Percentiles rank a stretch among this genome's conserved stretches.
Evolutionary conservation across 2,797 vertebrate species (phyloP).

Genomic region (Myotis pilosus): DNA sequence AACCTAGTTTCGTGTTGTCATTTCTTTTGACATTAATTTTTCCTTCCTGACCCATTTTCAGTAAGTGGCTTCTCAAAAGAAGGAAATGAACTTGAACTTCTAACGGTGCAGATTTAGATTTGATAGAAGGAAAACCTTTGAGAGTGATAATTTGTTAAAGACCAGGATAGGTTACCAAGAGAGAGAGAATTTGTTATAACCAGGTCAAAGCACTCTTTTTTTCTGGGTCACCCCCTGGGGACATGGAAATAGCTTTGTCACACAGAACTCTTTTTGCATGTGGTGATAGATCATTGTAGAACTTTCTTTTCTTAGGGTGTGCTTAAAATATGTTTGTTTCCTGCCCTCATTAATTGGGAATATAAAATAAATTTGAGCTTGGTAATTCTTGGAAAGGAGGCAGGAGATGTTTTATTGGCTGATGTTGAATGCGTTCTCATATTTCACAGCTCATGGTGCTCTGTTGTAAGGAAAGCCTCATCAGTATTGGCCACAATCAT

Average conservation of each 20-base stretch:
- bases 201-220: slow-evolving; percentile 64
- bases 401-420: background rate
- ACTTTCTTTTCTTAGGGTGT: slow-evolving; percentile 28
- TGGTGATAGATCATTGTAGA: slow-evolving; percentile 38
- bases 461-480: background rate
- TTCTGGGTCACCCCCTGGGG: slow-evolving; percentile 45
- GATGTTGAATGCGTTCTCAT: background rate
- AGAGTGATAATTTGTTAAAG: slow-evolving; percentile 60
- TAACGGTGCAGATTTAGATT: slow-evolving; percentile 52
- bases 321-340: slow-evolving; percentile 55
- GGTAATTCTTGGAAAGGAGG: background rate
- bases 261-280: slow-evolving; percentile 18
- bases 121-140: slow-evolving; percentile 50
- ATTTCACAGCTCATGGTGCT: slow-evolving; percentile 3
- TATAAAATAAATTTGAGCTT: slow-evolving; percentile 14
- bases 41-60: slow-evolving; percentile 21
- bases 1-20: slow-evolving; percentile 26
- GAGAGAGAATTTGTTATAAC: slow-evolving; percentile 55
- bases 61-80: slow-evolving; percentile 22
- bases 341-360: slow-evolving; percentile 7
- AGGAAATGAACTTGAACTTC: slow-evolving; percentile 61
- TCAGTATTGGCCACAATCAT: background rate
- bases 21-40: slow-evolving; percentile 51
- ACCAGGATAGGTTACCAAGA: slow-evolving; percentile 38
- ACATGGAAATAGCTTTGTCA: slow-evolving; percentile 43